Evolutionary conservation across 2,113 vertebrate genomes (phyloP).

Genomic region (Coracopsis vasa): DNA sequence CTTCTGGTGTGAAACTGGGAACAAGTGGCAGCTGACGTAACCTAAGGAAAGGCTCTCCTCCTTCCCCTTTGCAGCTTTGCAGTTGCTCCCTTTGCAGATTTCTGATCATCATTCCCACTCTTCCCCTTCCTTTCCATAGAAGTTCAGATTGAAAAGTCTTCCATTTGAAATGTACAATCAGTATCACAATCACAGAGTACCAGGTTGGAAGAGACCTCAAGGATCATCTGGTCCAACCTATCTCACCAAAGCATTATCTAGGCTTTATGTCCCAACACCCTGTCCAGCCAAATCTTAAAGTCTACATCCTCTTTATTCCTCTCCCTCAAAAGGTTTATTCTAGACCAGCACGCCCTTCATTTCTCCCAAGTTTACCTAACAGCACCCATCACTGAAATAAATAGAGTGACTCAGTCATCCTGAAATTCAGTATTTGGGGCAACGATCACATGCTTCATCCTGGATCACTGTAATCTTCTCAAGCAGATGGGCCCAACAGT

Average conservation of each 20-base stretch:
- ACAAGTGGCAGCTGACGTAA: neutral
- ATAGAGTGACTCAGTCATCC: neutral
- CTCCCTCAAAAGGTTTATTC: neutral
- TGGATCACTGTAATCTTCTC: neutral
- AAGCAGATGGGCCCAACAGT: constrained; percentile 16
- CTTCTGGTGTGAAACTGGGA: neutral
- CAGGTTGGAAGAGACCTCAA: neutral
- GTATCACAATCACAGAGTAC: neutral
- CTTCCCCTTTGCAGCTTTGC: neutral
- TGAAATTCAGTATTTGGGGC: neutral
- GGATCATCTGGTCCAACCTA: neutral
- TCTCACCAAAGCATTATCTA: neutral
- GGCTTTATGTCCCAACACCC: neutral
- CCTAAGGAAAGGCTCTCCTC: neutral
- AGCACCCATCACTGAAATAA: neutral
- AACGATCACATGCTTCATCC: neutral
- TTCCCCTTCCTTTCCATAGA: neutral
- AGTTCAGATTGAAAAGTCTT: neutral
- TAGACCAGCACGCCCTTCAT: neutral
- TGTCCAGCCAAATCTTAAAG: neutral
- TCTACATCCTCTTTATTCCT: neutral
- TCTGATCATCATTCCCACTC: neutral
- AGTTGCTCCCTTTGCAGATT: neutral
- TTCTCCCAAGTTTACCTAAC: neutral
- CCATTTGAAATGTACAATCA: neutral